Evolutionary conservation across 2,797 vertebrate species (phyloP).

Genomic region (Scyliorhinus canicula): DNA sequence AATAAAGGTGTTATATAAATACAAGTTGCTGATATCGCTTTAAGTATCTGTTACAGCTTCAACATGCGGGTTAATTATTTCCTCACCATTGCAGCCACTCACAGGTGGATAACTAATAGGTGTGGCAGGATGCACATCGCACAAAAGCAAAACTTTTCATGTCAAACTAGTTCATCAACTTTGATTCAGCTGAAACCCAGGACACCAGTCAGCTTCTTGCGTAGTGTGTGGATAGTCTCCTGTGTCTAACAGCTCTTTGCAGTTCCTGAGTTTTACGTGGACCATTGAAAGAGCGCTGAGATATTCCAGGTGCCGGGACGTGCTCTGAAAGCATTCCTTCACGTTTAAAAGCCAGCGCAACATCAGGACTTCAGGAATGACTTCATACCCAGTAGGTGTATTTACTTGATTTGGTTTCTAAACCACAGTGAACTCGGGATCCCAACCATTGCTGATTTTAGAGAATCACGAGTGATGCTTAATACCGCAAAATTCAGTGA

Average conservation of each 20-base stretch:
- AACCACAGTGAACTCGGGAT: background rate
- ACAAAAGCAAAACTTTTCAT: background rate
- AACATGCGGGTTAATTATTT: background rate
- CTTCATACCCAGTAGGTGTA: background rate
- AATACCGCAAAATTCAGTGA: too few relatives aligned
- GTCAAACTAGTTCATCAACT: constrained; percentile 22
- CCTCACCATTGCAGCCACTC: background rate
- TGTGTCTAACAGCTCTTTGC: background rate
- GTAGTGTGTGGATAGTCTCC: background rate
- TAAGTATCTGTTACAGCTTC: background rate
- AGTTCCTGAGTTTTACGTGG: background rate
- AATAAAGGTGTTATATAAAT: background rate
- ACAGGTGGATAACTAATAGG: background rate
- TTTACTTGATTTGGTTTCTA: background rate
- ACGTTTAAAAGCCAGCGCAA: background rate
- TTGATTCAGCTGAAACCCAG: background rate
- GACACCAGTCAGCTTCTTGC: background rate
- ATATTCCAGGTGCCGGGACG: background rate
- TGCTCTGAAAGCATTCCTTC: background rate
- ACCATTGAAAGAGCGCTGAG: background rate
- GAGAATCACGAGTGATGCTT: background rate
- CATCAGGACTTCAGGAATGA: background rate
- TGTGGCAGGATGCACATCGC: background rate
- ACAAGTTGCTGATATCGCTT: too few relatives aligned
- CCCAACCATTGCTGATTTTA: background rate